phyloP scores from a whole-genome alignment of 2,888 invertebrate species.

The Gastracanthus pulcherrimus region DNA sequence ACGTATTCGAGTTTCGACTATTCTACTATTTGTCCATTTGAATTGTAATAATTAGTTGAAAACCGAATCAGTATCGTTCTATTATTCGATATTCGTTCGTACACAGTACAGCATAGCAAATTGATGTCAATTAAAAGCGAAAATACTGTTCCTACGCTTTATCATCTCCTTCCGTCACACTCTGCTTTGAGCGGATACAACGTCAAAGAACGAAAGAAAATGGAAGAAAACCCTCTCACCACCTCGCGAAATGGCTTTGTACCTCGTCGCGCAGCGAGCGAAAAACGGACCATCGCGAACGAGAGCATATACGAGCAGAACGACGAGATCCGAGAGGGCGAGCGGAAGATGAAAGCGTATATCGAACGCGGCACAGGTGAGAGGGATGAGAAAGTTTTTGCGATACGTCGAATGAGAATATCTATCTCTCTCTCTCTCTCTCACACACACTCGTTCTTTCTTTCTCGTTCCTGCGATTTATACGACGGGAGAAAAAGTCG shows the following conservation, averaged over 20 bases:
- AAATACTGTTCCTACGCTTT: not conserved
- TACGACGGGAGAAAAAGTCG: slow-evolving; percentile 5
- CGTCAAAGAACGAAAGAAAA: no score
- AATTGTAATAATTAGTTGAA: no score
- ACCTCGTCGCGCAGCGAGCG: not conserved
- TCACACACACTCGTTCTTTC: not conserved
- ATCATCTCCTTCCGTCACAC: not conserved
- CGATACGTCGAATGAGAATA: not conserved
- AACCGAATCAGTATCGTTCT: no score
- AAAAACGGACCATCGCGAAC: not conserved
- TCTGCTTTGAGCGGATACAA: not conserved
- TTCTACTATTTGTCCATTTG: no score
- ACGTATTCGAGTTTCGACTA: no score
- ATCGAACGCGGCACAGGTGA: not conserved
- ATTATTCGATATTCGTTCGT: no score
- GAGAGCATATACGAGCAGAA: not conserved
- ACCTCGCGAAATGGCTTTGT: not conserved
- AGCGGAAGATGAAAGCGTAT: not conserved
- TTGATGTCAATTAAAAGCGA: no score
- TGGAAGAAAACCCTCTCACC: not conserved
- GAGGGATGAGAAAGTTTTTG: not conserved
- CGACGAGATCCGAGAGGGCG: not conserved
- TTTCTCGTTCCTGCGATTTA: not conserved
- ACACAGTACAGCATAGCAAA: no score
- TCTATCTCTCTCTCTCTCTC: slow-evolving; percentile 28